Evolutionary conservation across 2,113 vertebrate genomes (phyloP), one percentile per base, ranked within the genome.

Genomic region (Pica pica): DNA sequence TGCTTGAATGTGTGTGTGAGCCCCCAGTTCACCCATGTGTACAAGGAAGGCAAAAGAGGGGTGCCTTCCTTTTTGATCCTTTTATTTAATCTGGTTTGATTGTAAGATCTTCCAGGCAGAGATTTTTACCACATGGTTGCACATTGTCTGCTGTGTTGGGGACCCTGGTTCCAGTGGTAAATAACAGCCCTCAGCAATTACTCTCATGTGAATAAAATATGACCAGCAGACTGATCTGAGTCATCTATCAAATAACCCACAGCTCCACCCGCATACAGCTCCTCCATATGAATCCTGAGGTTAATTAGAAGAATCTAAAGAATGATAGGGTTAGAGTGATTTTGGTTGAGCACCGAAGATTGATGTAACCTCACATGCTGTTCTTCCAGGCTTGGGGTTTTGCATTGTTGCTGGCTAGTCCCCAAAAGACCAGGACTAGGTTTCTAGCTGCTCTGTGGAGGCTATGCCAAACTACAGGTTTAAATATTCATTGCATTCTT

Each of bases 401-500:
- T 55, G 24, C 67, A 27, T 18, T 1, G 5, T 73, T 64, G 5
- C 79, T 83, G 70, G 70, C 67, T 61, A 23, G 57, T 46, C 67
- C 63, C 71, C 3, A 13, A 14, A 88, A 88, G 85, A 55, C 42
- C 50, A 39, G 60, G 44, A 35, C 70, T 80, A 44, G 24, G 46
- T 93, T 95, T 87, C 63, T 94, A 73, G 78, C 89, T 50, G 28
- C 14, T 75, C 53, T 57, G 56, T 27, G 30, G 26, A 56, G 24
- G 9, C 50, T 60, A 30, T 73, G 67, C 87, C 91, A 89, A 95
- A 61, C 81, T 94, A 14, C 88, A 94, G 87, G 85, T 96, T 95
- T 94, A 96, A 91, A 93, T 96, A 94, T 93, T 92, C 88, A 86
- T 64, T 80, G 80, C 70, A 61, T 93, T 95, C 86, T 94, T 81